Base-by-base conservation (phyloP, 2,797 vertebrate genomes). In the Brachymystax lenok region DNA sequence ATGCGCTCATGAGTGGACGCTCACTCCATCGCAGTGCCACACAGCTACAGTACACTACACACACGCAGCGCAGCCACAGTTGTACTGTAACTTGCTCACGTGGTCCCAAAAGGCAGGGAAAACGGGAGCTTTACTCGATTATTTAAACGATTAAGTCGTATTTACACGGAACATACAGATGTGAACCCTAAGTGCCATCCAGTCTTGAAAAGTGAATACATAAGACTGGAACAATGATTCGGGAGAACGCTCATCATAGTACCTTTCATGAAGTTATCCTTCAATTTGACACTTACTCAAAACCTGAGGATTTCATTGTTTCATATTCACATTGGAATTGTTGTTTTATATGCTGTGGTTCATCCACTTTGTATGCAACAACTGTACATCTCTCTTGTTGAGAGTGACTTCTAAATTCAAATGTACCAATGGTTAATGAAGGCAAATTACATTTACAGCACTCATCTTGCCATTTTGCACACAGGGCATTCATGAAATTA, bases 1-100 rank as follows among this genome's bases (percentile, higher is more conserved):
- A 81, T 71, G 83, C 81, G 74, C 80, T 75, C 76, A 50, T 74
- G 70, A 72, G 68, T 73, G 67, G 76, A 52, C 70, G 78, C 46
- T 28, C 71, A 61, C 74, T 61, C 63, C 63, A 40, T 73, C 77
- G 27, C 61, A 59, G 69, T 14, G 2, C 21, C 17, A 54, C 17
- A 50, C 66, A 10, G 13, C 54, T 28, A 24, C 68, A 40, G 10
- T 7, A 1, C 75, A 40, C 16, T 7, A 3, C 54, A 63, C 12
- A 59, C 52, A 77, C 24, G 40, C 51, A 27, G 66, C 66, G 30
- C 16, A 52, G 30, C 8, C 30, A 46, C 10, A 5, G 64, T 8
- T 5, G 59, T n/a, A 12, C 7, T 5, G 69, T n/a, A 19, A 33
- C 16, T 21, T 21, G 56, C 21, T 63, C n/a, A 24, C 12, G 17